Base-by-base conservation (phyloP, 2,797 vertebrate genomes). In the Enoplosus armatus region DNA sequence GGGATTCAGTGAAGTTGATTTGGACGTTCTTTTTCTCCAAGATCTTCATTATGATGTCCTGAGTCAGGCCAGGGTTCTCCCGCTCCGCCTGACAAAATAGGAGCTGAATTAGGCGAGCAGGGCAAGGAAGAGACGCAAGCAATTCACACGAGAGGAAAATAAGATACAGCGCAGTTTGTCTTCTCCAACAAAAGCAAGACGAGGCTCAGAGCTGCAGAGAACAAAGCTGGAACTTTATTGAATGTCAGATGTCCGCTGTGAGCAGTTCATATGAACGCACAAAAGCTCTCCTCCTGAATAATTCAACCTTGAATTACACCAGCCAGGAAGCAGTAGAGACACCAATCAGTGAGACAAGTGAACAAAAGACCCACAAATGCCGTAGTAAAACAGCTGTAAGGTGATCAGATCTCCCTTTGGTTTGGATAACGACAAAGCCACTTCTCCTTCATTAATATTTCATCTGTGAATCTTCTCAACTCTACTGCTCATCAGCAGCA, bases 11-110 rank as follows among this genome's bases (percentile, higher is more conserved):
- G 87, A 99, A 99, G 90, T 99, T 99, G 90, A 99, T 97, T 87
- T 99, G 97, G 92, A 99, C 96, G 1, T 97, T 98, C 93, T 99
- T 99, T 84, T 99, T 99, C 96, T 99, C 98, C 94, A 99, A 91
- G 87, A 99, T 99, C 96, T 99, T 99, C 96, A 99, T 97, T 70
- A 99, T 99, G 82, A 99, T 99, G 89, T 99, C 98, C 95, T 99
- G 98, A 82, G 98, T 99, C 77, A 99, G 96, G 85, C 98, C 98
- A 58, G 98, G 98, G 85, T 99, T 99, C 95, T 99, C 98, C 87
- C 98, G 97, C 93, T 99, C 98, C 87, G 98, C 98, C 98, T 99
- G 76, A 22, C 15, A 75, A 37, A 54, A 59, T 4, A 68, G 5
- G 29, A 61, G 29, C 5, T 9, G 11, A 67, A 59, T 66, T 4